These are phyloP conservation scores for Phrynocephalus versicolor DNA, from an alignment of 2,113 vertebrate genomes.

Conservation along the genomic window DNA sequence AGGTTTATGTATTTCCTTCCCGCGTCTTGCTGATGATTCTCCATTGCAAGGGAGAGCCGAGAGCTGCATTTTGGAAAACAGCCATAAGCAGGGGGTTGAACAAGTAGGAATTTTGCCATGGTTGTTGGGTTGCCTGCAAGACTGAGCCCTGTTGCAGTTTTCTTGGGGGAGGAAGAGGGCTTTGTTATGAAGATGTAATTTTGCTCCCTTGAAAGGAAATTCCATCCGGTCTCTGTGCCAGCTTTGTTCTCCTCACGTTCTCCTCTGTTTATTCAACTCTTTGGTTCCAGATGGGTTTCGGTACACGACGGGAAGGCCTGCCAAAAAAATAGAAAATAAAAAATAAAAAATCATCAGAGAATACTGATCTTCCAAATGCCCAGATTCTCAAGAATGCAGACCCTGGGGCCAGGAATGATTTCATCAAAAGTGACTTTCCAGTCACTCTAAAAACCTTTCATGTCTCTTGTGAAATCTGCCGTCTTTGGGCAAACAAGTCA, in stretches of 20 bases:
- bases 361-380: slow-evolving; percentile 59
- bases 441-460: slow-evolving; percentile 62
- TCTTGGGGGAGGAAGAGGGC: slow-evolving; percentile 43
- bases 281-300: slow-evolving; percentile 58
- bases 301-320: slow-evolving; percentile 48
- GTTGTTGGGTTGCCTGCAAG: slow-evolving; percentile 62
- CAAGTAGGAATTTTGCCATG: slow-evolving; percentile 54
- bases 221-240: slow-evolving; percentile 63
- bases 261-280: slow-evolving; percentile 56
- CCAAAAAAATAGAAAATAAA: slow-evolving; percentile 29
- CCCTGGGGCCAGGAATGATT: slow-evolving; percentile 60
- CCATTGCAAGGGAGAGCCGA: slow-evolving; percentile 36
- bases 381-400: slow-evolving; percentile 54
- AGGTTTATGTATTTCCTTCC: not conserved
- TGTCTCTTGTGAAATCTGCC: slow-evolving; percentile 69
- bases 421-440: slow-evolving; percentile 71
- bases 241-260: slow-evolving; percentile 54
- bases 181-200: slow-evolving; percentile 47
- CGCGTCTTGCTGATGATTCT: slow-evolving; percentile 39
- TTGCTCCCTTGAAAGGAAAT: slow-evolving; percentile 68
- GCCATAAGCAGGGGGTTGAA: slow-evolving; percentile 47
- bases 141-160: slow-evolving; percentile 55
- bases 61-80: slow-evolving; percentile 47
- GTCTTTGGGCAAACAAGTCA: slow-evolving; percentile 65
- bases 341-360: slow-evolving; percentile 38